Percentiles rank a stretch among this genome's conserved stretches.
These are phyloP conservation scores for Barypeithes pellucidus DNA, from an alignment of 2,888 invertebrate species.

Conservation along the genomic window DNA sequence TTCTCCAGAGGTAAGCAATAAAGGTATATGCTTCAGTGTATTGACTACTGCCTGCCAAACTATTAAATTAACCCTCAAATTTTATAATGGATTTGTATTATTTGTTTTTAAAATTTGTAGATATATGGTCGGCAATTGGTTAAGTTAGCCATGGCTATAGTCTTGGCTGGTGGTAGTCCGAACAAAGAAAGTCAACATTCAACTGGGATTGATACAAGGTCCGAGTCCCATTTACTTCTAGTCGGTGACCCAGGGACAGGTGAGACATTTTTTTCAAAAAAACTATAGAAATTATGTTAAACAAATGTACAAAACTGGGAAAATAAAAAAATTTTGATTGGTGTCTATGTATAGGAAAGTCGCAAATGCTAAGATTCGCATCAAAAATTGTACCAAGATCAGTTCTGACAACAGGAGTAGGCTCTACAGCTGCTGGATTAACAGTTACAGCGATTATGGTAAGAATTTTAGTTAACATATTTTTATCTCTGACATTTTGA, in stretches of 20 bases:
- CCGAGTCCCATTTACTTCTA: slow-evolving; percentile 88
- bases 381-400: slow-evolving; percentile 80
- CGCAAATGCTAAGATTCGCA: slow-evolving; percentile 85
- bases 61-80: no score
- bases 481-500: no score
- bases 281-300: no score
- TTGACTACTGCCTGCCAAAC: no score
- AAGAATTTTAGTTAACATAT: slow-evolving; percentile 54
- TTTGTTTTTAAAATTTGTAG: slow-evolving; percentile 71
- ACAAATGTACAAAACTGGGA: not conserved
- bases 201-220: slow-evolving; percentile 72
- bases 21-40: no score
- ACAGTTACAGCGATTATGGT: slow-evolving; percentile 91
- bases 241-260: slow-evolving; percentile 94
- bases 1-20: slow-evolving; percentile 82
- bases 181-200: slow-evolving; percentile 69
- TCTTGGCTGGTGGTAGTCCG: slow-evolving; percentile 75
- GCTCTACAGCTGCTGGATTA: slow-evolving; percentile 89
- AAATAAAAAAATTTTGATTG: not conserved
- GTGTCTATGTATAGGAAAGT: slow-evolving; percentile 64
- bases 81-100: no score
- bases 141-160: slow-evolving; percentile 87
- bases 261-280: slow-evolving; percentile 79
- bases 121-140: slow-evolving; percentile 91
- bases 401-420: slow-evolving; percentile 89